Base-by-base conservation (phyloP, 1,140 invertebrate species). In the Musca domestica region DNA sequence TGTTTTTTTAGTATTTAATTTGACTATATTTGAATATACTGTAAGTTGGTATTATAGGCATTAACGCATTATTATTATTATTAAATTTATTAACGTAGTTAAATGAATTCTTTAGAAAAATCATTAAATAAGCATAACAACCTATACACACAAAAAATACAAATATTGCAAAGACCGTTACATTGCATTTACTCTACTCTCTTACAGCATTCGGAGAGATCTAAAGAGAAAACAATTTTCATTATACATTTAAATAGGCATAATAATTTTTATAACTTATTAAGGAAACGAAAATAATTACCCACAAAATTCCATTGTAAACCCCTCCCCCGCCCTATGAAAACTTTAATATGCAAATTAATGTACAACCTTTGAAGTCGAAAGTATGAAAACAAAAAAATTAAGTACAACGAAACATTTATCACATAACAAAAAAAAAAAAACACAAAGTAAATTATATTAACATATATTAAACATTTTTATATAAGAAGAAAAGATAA, bases 91-190 rank as follows among this genome's bases (percentile, higher is more conserved):
- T 4, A 17, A 19, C 22, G 30, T 51, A 66, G 47, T 7, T 54
- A 54, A 52, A 66, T 54, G 34, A 66, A 66, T 52, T 66, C 7
- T 61, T 41, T 61, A 61, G 56, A 12, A 61, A 61, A 41, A 61
- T 61, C 5, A 15, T 41, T 10, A 19, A 34, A 20, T 23, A 14
- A 5, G 5, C 19, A 41, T 61, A 20, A 34, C 34, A 19, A 30
- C n/a, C n/a, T n/a, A 61, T 2, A 20, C 56, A 61, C 9, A 41
- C 2, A 61, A 19, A 51, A 46, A 15, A 46, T 46, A 46, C 7
- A 51, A 51, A 19, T 51, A 48, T 14, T 48, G 15, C 15, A 5
- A 48, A 48, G 17, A 48, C 17, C 5, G 17, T 20, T 10, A 51
- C 48, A 17, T 41, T 61, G n/a, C 17, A n/a, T 30, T 23, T 61